These are phyloP conservation scores for Cladorhizidae sp. DNA, from an alignment of 37 sponge, comb jelly and placozoan species.

Conservation along the genomic window DNA sequence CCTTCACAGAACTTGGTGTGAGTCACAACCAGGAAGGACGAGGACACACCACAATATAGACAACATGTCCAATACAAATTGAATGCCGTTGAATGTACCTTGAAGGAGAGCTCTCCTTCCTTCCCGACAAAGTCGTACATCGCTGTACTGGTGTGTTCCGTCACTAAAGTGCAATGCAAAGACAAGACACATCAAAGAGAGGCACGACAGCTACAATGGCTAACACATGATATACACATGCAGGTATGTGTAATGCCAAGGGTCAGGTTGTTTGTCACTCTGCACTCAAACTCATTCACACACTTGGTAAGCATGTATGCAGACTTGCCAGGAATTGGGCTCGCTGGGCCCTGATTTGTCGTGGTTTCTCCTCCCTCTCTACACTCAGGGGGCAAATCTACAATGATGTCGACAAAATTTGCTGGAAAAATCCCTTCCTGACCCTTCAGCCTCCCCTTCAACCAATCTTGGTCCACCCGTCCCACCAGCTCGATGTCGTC, in stretches of 20 bases:
- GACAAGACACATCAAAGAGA: too few relatives aligned
- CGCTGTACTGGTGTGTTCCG: conserved; percentile 9
- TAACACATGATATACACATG: too few relatives aligned
- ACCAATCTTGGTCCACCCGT: conserved; percentile 65
- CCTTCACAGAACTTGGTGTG: too few relatives aligned
- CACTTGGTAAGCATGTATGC: too few relatives aligned
- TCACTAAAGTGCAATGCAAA: too few relatives aligned
- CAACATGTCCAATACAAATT: too few relatives aligned
- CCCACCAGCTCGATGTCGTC: conserved; percentile 68
- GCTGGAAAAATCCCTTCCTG: conserved; percentile 74
- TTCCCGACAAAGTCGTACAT: conserved; percentile 73
- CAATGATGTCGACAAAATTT: conserved; percentile 71
- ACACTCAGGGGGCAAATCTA: conserved; percentile 26
- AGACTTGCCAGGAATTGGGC: background rate
- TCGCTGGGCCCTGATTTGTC: background rate
- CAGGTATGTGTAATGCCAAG: too few relatives aligned
- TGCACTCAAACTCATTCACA: too few relatives aligned
- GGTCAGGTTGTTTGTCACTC: too few relatives aligned
- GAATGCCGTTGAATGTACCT: conserved; percentile 31
- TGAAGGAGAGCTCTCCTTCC: conserved; percentile 81
- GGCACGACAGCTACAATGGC: too few relatives aligned
- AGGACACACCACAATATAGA: too few relatives aligned
- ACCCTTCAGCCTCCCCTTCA: conserved; percentile 55
- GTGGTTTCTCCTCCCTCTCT: background rate
- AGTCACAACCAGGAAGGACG: too few relatives aligned